phyloP scores from a whole-genome alignment of 2,113 vertebrate species.

The Pluvianellus socialis region DNA sequence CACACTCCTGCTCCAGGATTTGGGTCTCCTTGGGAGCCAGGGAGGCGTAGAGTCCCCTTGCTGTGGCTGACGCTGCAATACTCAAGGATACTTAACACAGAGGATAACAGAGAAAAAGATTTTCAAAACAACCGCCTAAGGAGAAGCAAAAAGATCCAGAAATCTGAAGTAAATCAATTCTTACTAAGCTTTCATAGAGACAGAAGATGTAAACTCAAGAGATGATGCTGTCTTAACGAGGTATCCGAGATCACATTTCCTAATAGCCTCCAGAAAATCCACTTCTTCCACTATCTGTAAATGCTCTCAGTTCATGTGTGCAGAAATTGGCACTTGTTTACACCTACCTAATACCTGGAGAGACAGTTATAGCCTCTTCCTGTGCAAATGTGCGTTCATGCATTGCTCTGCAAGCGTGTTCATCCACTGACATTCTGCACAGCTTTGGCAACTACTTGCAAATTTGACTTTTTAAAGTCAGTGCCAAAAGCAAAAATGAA shows the following conservation, averaged over 20 bases:
- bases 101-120: not conserved
- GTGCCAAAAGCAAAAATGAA: not conserved
- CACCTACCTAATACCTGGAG: not conserved
- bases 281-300: not conserved
- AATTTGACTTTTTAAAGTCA: not conserved
- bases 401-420: rapidly evolving
- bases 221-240: not conserved
- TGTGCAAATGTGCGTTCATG: not conserved
- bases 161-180: not conserved
- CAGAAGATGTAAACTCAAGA: not conserved
- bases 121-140: not conserved
- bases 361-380: not conserved
- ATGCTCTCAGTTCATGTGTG: not conserved
- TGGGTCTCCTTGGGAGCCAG: not conserved
- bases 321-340: not conserved
- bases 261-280: not conserved
- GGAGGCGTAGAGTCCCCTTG: not conserved
- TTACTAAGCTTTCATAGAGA: not conserved
- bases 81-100: not conserved
- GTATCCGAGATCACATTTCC: not conserved
- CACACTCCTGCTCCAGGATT: not conserved
- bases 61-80: not conserved
- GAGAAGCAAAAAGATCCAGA: not conserved
- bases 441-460: not conserved
- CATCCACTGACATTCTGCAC: not conserved